Base-by-base conservation (phyloP, 1,140 invertebrate genomes). In the Sinella curviseta region DNA sequence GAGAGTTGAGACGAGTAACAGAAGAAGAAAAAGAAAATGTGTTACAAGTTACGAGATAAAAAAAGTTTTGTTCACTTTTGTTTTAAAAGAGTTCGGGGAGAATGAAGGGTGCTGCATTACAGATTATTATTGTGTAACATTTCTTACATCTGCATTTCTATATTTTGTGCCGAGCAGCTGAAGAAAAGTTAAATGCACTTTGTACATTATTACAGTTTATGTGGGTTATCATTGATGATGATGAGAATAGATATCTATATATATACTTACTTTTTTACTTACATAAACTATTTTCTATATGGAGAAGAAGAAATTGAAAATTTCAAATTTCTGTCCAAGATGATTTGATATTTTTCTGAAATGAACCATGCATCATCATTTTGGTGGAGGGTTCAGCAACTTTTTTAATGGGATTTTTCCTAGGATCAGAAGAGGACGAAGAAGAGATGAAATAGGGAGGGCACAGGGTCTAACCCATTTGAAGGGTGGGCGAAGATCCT, bases 331-430 rank as follows among this genome's bases (percentile, higher is more conserved):
- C 39, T 48, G 8, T 48, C 39, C 39, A 20, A 48, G 39, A 12
- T 65, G 26, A 65, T 65, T 65, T 65, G 57, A 65, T 65, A 65
- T 65, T 65, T 48, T 20, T 26, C 16, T 26, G 57, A 65, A 65
- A 65, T 26, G 57, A 65, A 8, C 57, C 57, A 65, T 65, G 57
- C 57, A 65, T 14, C 24, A 65, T 65, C 57, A 4, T 65, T 20
- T 48, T 48, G 39, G n/a, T 48, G 39, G 39, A 48, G 39, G 20
- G 39, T 48, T 48, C 8, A 48, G 39, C 20, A 65, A 26, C 16
- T 65, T 65, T 65, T 48, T 26, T 65, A 65, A 65, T 65, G 57
- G 57, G 24, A 12, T 65, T 65, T 65, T 65, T 65, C 24, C 14
- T 4, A 26, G 39, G 39, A 48, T 48, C 39, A 48, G 39, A 48